Evolutionary conservation across 1,140 invertebrate species (phyloP).

Genomic region (Bombus huntii): DNA sequence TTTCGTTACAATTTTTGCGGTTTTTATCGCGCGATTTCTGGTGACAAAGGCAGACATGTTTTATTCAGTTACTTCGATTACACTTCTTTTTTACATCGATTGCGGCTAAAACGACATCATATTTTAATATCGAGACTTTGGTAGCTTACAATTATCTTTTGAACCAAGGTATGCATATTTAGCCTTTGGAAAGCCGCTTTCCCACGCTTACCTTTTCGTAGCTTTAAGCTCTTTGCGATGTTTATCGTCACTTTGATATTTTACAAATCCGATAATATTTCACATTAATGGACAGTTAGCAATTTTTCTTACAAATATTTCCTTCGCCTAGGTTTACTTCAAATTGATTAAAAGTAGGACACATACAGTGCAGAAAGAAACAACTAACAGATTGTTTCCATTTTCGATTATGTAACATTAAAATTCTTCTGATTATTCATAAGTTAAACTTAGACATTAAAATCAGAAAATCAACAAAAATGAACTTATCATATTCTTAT

Average conservation of each 20-base stretch:
- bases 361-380: too few relatives aligned
- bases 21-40: neutral
- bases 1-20: constrained; percentile 22
- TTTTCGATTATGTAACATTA: too few relatives aligned
- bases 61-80: constrained; percentile 28
- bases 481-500: too few relatives aligned
- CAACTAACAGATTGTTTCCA: too few relatives aligned
- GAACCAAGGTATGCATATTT: neutral
- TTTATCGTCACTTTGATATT: neutral
- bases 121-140: neutral
- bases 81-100: neutral
- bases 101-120: neutral
- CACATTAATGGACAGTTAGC: neutral
- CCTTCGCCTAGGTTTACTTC: too few relatives aligned
- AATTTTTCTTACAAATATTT: too few relatives aligned
- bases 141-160: neutral
- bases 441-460: too few relatives aligned
- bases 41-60: constrained; percentile 9
- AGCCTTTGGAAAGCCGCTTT: neutral
- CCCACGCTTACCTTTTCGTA: too few relatives aligned
- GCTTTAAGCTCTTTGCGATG: too few relatives aligned
- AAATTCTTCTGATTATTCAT: too few relatives aligned
- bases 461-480: too few relatives aligned
- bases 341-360: too few relatives aligned
- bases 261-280: neutral